Evolutionary conservation across 2,888 invertebrate genomes (phyloP), one percentile per base, ranked within the genome.

Genomic region (Synanthedon vespiformis): DNA sequence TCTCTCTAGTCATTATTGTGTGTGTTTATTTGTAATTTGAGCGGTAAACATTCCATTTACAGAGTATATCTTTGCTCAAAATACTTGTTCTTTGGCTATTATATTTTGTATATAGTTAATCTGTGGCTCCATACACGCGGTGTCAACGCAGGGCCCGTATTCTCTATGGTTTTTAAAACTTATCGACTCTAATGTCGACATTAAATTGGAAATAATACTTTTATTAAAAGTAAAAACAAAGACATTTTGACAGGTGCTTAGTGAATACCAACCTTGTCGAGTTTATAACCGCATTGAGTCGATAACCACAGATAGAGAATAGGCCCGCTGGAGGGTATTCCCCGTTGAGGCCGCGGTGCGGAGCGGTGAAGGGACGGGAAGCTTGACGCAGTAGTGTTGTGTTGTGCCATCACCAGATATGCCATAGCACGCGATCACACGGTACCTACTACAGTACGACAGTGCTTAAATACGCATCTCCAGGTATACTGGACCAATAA

Each of bases 401-500:
- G 68, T 72, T 74, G 82, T 82, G 83, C 83, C 81, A 84, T 82
- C 74, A 76, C 74, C 62, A 61, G 34, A 34, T 65, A 68, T 68
- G 72, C 73, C 65, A 67, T 68, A 69, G 73, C 79, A 75, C 75
- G 63, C 66, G 62, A 57, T 58, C 56, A 58, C 61, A 57, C 22
- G 5, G 22, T 22, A 22, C 22, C 22, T 22, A 22, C 22, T 5
- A 22, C 22, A 22, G 22, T 22, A 22, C 22, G 64, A 68, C 65
- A 62, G 73, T 53, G 50, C 48, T 50, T 47, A 71, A 72, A 78
- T n/a, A n/a, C 67, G 73, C 73, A 68, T 70, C 61, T 77, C 83
- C 84, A 84, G 83, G 71, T 66, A 61, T 62, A 59, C 84, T 85
- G 83, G 82, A 81, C 81, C 81, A 82, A 80, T 77, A 82, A 80